These are phyloP conservation scores for Spatula clypeata DNA, from an alignment of 2,797 vertebrate species.

Conservation along the genomic window DNA sequence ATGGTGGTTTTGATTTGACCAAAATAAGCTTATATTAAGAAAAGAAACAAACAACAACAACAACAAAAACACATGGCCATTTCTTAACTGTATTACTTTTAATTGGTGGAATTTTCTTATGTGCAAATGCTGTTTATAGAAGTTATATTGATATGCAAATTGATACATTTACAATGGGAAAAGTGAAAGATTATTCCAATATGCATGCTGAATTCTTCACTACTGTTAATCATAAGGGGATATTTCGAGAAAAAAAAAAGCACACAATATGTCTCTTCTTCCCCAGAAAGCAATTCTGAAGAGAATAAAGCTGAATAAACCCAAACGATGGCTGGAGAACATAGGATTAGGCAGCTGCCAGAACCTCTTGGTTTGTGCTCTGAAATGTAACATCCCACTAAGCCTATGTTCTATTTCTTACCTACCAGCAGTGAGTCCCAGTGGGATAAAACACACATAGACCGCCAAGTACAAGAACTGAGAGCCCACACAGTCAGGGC, in stretches of 20 bases:
- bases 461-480: neutral
- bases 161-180: neutral
- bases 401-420: neutral
- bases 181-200: neutral
- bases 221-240: neutral
- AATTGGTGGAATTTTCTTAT: neutral
- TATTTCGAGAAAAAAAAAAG: neutral
- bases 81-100: neutral
- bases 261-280: neutral
- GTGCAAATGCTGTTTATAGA: neutral
- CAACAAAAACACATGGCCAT: neutral
- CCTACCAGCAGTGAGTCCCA: neutral
- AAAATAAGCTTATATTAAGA: neutral
- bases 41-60: neutral
- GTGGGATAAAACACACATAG: neutral
- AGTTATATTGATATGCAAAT: neutral
- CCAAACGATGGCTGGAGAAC: neutral
- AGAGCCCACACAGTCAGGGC: neutral
- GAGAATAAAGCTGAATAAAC: neutral
- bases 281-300: neutral
- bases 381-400: neutral
- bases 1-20: neutral
- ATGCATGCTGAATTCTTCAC: neutral
- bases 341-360: neutral
- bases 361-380: neutral